A percentile compares a stretch with the other conserved stretches of the same genome.
Evolutionary conservation across 2,113 vertebrate genomes (phyloP).

Genomic region (Eptesicus fuscus): DNA sequence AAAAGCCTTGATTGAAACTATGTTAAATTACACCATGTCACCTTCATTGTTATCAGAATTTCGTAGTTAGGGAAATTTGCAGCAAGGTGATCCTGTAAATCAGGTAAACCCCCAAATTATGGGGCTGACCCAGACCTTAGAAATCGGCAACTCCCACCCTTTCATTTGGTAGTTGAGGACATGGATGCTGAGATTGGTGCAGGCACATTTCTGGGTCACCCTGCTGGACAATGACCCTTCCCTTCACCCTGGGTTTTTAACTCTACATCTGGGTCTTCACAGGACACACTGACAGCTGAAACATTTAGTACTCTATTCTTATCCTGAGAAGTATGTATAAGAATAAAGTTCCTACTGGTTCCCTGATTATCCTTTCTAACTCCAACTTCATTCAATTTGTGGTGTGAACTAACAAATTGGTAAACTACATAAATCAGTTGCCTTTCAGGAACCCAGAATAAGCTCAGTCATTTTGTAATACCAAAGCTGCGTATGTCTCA

Average conservation of each 20-base stretch:
- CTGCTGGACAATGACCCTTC: background rate
- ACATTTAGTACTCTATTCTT: background rate
- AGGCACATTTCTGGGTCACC: background rate
- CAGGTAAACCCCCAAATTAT: background rate
- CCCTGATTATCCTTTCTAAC: slow-evolving; percentile 59
- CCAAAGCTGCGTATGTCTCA: slow-evolving; percentile 4
- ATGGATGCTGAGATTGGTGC: background rate
- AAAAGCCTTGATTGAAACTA: background rate
- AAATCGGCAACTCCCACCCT: background rate
- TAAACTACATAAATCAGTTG: slow-evolving; percentile 54
- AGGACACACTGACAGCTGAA: background rate
- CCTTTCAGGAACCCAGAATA: slow-evolving; percentile 39
- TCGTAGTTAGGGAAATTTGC: background rate
- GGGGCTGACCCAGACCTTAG: background rate
- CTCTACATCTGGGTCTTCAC: background rate
- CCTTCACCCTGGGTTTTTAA: background rate
- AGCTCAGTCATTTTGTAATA: slow-evolving; percentile 23
- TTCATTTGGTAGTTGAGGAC: background rate
- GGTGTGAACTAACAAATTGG: slow-evolving; percentile 46
- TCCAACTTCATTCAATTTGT: slow-evolving; percentile 40
- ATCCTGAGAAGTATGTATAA: background rate
- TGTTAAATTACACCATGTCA: background rate
- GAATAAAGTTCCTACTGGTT: slow-evolving; percentile 59
- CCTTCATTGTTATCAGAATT: background rate
- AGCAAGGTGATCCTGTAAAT: background rate